These are phyloP conservation scores for Rhinatrema bivittatum DNA, from an alignment of 2,797 vertebrate genomes.

Conservation along the genomic window DNA sequence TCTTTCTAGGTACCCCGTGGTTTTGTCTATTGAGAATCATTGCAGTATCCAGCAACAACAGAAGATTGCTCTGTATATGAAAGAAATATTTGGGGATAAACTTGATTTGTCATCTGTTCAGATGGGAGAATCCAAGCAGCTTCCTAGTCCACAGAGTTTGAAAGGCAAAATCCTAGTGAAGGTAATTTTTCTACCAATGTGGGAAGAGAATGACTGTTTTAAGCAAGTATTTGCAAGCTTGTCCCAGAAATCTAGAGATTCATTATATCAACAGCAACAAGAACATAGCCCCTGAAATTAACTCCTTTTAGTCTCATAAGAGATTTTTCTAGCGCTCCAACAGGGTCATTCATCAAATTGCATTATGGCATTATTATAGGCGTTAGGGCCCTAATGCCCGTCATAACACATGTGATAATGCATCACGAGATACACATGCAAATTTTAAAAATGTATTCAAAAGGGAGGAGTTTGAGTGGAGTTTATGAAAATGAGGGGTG, in stretches of 20 bases:
- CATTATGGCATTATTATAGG: too few species aligned
- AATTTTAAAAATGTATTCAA: too few species aligned
- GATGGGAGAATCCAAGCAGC: conserved; percentile 67
- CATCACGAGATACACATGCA: too few species aligned
- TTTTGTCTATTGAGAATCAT: conserved; percentile 95
- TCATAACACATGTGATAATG: too few species aligned
- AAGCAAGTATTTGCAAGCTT: too few species aligned
- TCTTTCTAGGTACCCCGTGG: conserved; percentile 80
- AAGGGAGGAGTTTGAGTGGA: too few species aligned
- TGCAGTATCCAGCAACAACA: conserved; percentile 92
- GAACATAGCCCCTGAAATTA: neutral
- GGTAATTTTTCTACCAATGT: conserved; percentile 50
- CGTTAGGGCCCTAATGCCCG: too few species aligned
- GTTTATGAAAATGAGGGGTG: too few species aligned
- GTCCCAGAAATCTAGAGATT: neutral
- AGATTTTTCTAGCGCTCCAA: too few species aligned
- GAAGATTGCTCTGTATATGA: conserved; percentile 90
- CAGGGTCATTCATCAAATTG: too few species aligned
- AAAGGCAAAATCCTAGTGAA: conserved; percentile 94
- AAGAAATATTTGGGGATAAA: conserved; percentile 84
- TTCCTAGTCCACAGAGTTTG: conserved; percentile 83
- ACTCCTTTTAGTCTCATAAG: too few species aligned
- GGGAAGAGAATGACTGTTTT: neutral
- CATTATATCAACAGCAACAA: neutral
- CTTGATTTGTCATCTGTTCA: conserved; percentile 73